Percentiles rank a stretch among this genome's conserved stretches.
These are phyloP conservation scores for Coelinius sp. DNA, from an alignment of 2,888 invertebrate genomes.

Conservation along the genomic window DNA sequence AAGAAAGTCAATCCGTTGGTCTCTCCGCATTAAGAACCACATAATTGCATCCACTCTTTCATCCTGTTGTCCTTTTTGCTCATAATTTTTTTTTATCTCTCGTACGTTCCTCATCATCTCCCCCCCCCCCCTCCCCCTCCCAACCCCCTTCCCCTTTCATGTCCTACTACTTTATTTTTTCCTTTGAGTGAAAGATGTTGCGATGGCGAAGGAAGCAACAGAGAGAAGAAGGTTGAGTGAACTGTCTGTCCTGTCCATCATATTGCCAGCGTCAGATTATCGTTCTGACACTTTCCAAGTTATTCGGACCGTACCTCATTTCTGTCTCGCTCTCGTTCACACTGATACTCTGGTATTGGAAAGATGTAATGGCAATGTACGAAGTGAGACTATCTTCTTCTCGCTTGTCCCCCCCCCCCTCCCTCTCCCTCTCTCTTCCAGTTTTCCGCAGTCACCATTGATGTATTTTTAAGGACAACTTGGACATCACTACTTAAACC, in stretches of 20 bases:
- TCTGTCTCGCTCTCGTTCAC: slow-evolving; percentile 35
- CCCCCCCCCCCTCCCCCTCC: background rate
- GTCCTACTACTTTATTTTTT: background rate
- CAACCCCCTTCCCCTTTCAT: background rate
- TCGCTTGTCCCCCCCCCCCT: slow-evolving; percentile 36
- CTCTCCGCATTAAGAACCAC: background rate
- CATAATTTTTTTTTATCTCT: slow-evolving; percentile 2
- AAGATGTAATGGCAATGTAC: slow-evolving; percentile 32
- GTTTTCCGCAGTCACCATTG: background rate
- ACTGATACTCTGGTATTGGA: slow-evolving; percentile 30
- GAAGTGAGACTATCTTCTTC: slow-evolving; percentile 32
- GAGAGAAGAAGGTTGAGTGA: slow-evolving; percentile 54
- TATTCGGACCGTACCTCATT: slow-evolving; percentile 63
- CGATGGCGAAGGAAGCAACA: slow-evolving; percentile 41
- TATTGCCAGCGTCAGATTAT: slow-evolving; percentile 70
- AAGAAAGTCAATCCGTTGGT: background rate
- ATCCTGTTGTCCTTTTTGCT: background rate
- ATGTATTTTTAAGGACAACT: background rate
- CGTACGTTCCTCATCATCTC: background rate
- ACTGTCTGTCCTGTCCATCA: slow-evolving; percentile 66
- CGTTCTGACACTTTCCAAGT: slow-evolving; percentile 71
- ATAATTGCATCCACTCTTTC: slow-evolving; percentile 15
- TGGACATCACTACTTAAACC: slow-evolving; percentile 32
- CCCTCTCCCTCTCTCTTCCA: slow-evolving; percentile 24
- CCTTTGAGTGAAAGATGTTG: slow-evolving; percentile 39